Percentiles rank a stretch among this genome's conserved stretches.
phyloP scores from a whole-genome alignment of 2,797 vertebrate species.

The Emys orbicularis region DNA sequence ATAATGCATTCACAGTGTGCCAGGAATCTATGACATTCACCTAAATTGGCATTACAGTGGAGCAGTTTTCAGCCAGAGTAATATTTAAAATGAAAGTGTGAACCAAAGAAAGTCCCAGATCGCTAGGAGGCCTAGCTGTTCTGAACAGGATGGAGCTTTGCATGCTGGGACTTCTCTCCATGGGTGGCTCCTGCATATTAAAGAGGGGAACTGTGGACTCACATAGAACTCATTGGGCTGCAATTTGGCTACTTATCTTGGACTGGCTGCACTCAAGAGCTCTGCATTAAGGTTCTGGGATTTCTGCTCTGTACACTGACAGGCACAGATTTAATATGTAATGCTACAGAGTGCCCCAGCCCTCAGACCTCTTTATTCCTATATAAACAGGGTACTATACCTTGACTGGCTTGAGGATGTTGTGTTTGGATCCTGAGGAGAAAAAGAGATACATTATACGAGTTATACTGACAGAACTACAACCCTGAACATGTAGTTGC shows the following conservation, averaged over 20 bases:
- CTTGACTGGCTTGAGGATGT: conserved; percentile 67
- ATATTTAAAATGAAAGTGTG: rapidly evolving
- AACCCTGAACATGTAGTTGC: neutral
- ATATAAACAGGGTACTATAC: conserved; percentile 42
- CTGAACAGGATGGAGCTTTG: neutral
- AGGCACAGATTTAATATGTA: neutral
- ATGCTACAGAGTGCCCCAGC: neutral
- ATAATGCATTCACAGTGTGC: rapidly evolving
- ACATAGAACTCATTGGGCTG: rapidly evolving
- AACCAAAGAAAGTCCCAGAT: neutral
- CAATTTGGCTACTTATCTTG: neutral
- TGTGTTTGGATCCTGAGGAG: conserved; percentile 47
- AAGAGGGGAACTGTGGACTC: rapidly evolving
- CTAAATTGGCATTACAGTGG: rapidly evolving
- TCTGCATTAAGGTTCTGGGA: rapidly evolving
- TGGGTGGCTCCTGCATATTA: neutral
- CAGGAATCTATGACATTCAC: neutral
- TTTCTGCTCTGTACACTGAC: neutral
- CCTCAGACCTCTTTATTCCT: neutral
- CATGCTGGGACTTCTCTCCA: neutral
- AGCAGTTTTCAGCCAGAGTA: rapidly evolving
- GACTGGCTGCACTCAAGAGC: neutral
- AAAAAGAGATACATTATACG: neutral
- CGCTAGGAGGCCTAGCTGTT: neutral
- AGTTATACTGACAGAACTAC: neutral